Evolutionary conservation across 2,797 vertebrate genomes (phyloP).

Genomic region (Mormyrops boulengeri): DNA sequence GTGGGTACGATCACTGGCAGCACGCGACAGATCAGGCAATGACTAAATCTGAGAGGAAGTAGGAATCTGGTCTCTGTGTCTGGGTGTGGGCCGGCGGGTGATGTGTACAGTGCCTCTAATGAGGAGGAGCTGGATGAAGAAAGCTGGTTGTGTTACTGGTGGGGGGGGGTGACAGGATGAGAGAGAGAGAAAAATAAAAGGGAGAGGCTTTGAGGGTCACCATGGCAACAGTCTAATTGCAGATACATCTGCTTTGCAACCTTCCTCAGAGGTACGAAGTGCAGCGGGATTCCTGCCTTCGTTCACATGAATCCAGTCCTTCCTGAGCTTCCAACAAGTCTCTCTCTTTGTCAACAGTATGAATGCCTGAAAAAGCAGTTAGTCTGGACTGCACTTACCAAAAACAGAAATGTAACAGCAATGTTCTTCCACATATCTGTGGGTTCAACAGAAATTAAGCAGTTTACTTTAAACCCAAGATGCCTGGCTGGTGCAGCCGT

Average conservation of each 20-base stretch:
- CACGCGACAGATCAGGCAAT: not conserved
- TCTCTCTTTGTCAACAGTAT: not conserved
- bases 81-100: not conserved
- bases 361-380: not conserved
- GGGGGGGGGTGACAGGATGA: not conserved
- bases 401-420: not conserved
- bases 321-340: not conserved
- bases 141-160: not conserved
- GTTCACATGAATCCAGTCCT: not conserved
- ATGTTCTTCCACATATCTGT: not conserved
- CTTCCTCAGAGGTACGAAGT: not conserved
- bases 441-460: not conserved
- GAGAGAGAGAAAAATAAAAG: not conserved
- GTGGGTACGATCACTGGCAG: not conserved
- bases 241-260: not conserved
- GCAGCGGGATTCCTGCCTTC: not conserved
- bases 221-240: slow-evolving; percentile 2
- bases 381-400: not conserved
- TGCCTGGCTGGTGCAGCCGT: not conserved
- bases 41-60: not conserved
- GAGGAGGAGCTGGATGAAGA: not conserved
- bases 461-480: not conserved
- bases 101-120: not conserved
- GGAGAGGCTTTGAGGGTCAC: not conserved
- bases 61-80: not conserved